Conservation (phyloP, 23 tunicate genomes). For the Phallusia fumigata region DNA sequence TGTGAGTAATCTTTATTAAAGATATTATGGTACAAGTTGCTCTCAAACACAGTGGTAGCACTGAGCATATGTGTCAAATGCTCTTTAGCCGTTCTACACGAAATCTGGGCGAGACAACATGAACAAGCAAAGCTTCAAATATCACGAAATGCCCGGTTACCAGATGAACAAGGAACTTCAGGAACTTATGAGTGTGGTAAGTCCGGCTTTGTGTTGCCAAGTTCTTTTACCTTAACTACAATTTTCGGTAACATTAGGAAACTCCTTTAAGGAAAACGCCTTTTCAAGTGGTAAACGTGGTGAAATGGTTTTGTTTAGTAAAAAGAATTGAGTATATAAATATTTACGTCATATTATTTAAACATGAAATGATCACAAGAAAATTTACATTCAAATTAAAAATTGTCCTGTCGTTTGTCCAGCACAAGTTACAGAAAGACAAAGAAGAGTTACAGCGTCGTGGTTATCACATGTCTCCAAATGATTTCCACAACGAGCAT, state of each 20-base stretch:
- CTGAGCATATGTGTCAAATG: too few species aligned
- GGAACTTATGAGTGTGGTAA: slow-evolving; percentile 69
- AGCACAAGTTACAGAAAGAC: slow-evolving; percentile 65
- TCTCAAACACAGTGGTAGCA: too few species aligned
- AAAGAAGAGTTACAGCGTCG: slow-evolving; percentile 48
- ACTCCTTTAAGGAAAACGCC: background rate
- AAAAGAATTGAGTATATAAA: too few species aligned
- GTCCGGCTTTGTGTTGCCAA: background rate
- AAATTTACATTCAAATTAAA: background rate
- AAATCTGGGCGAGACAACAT: slow-evolving; percentile 45
- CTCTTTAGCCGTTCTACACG: slow-evolving; percentile 37
- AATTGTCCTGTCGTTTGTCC: background rate
- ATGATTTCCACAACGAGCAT: slow-evolving; percentile 54
- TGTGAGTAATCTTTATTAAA: too few species aligned
- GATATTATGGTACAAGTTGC: too few species aligned
- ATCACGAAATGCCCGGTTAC: slow-evolving; percentile 62
- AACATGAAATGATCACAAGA: background rate
- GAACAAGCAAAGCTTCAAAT: slow-evolving; percentile 48
- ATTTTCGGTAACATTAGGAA: background rate
- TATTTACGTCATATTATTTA: too few species aligned
- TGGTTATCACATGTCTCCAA: slow-evolving; percentile 48
- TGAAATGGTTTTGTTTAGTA: too few species aligned
- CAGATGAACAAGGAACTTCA: slow-evolving; percentile 54
- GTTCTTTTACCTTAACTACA: too few species aligned
- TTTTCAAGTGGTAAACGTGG: too few species aligned